A percentile compares a stretch with the other conserved stretches of the same genome.
phyloP scores from a whole-genome alignment of 2,113 vertebrate genomes.

The Saccopteryx bilineata region DNA sequence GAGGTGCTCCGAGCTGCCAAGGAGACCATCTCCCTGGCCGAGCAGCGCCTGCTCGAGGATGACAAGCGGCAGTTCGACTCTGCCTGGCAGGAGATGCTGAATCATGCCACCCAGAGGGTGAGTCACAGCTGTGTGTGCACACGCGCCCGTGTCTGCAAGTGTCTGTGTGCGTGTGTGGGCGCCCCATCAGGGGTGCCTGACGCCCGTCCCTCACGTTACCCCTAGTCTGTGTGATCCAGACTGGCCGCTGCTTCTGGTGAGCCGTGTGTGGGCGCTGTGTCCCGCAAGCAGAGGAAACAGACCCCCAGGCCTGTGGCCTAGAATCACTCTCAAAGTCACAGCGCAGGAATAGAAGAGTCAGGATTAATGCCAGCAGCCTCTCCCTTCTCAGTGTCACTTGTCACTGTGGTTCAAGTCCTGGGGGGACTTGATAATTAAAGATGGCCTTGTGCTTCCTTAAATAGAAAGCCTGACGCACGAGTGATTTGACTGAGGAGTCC shows the following conservation, averaged over 20 bases:
- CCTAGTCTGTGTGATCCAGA: not conserved
- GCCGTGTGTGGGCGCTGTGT: not conserved
- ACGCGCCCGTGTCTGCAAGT: not conserved
- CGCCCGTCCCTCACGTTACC: accelerated
- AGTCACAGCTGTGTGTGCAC: accelerated
- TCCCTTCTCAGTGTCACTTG: not conserved
- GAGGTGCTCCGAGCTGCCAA: slow-evolving; percentile 97
- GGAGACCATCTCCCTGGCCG: slow-evolving; percentile 96
- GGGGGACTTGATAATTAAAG: slow-evolving; percentile 4
- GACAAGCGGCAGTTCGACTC: slow-evolving; percentile 98
- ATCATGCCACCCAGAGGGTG: slow-evolving; percentile 96
- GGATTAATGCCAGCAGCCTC: not conserved
- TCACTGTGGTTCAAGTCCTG: not conserved
- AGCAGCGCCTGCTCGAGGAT: slow-evolving; percentile 96
- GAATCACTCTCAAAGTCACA: not conserved
- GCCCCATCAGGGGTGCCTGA: not conserved
- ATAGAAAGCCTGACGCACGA: slow-evolving; percentile 52
- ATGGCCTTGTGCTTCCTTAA: slow-evolving; percentile 34
- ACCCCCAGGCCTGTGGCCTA: not conserved
- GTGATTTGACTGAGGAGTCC: not conserved
- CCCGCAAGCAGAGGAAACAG: not conserved
- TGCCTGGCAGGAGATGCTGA: slow-evolving; percentile 99
- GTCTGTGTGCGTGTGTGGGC: not conserved
- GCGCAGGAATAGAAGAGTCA: not conserved
- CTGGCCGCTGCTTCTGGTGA: not conserved